A percentile compares a stretch with the other conserved stretches of the same genome.
These are phyloP conservation scores for Nansenia antarctica DNA, from an alignment of 2,113 vertebrate genomes.

Conservation along the genomic window DNA sequence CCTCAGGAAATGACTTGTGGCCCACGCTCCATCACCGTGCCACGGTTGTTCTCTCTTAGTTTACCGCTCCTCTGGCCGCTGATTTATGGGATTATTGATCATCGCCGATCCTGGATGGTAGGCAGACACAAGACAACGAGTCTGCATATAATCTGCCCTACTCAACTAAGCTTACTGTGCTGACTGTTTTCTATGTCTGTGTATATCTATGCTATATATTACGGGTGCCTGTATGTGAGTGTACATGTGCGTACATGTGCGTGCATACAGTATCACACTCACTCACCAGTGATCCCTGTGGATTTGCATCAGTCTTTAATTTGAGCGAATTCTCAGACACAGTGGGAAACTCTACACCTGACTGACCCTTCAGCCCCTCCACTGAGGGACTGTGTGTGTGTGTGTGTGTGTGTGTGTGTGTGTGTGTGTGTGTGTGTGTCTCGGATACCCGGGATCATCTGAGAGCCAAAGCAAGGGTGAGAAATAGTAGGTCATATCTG, in stretches of 20 bases:
- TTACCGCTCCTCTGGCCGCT: slow-evolving; percentile 28
- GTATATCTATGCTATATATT: too few species aligned
- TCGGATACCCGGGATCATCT: neutral
- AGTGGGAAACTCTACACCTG: slow-evolving; percentile 36
- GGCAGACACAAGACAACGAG: slow-evolving; percentile 49
- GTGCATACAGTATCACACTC: neutral
- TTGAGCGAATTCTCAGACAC: slow-evolving; percentile 48
- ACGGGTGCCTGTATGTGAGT: slow-evolving; percentile 5
- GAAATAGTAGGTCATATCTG: slow-evolving; percentile 17
- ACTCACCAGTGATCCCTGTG: slow-evolving; percentile 23
- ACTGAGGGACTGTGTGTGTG: slow-evolving; percentile 19
- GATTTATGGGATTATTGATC: slow-evolving; percentile 61
- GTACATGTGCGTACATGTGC: neutral
- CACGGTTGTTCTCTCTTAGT: slow-evolving; percentile 30
- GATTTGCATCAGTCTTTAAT: slow-evolving; percentile 51
- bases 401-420: slow-evolving; percentile 10
- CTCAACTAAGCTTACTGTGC: slow-evolving; percentile 47
- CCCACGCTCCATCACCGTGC: neutral
- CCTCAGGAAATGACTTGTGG: slow-evolving; percentile 44
- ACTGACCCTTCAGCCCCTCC: too few species aligned
- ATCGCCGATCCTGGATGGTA: slow-evolving; percentile 44
- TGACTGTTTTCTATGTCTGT: too few species aligned
- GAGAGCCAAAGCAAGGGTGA: slow-evolving; percentile 26
- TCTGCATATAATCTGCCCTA: slow-evolving; percentile 49
- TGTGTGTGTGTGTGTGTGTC: neutral